A percentile compares a stretch with the other conserved stretches of the same genome.
Conservation (phyloP, 2,797 vertebrate species). For the Oreochromis grahami region DNA sequence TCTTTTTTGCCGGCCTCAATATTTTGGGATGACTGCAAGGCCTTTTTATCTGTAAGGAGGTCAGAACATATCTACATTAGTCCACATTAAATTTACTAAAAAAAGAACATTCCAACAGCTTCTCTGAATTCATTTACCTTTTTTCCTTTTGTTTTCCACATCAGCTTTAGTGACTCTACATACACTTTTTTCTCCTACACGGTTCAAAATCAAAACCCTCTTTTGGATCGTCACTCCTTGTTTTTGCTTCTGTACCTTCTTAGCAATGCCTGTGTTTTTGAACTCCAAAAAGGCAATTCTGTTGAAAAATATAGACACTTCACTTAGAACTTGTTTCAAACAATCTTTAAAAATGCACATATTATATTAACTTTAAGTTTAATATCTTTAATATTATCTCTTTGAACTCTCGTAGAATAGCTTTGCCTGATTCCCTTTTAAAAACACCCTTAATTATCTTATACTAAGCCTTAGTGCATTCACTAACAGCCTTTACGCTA, state of each 20-base stretch:
- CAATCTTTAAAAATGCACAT: background rate
- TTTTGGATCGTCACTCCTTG: constrained; percentile 80
- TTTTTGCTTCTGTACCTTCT: constrained; percentile 76
- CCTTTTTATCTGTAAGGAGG: constrained; percentile 61
- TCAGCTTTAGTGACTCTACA: constrained; percentile 28
- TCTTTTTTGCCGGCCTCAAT: constrained; percentile 77
- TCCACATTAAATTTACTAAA: background rate
- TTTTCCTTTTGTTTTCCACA: background rate
- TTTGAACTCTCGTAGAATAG: background rate
- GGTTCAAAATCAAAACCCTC: constrained; percentile 78
- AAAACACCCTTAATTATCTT: background rate
- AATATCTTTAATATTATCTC: background rate
- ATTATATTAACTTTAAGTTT: background rate
- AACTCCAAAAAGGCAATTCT: constrained; percentile 94
- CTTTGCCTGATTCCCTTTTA: background rate
- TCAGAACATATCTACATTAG: background rate
- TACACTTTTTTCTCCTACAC: constrained; percentile 73
- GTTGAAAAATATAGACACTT: background rate
- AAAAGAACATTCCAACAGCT: background rate
- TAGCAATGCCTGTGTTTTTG: constrained; percentile 77
- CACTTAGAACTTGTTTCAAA: background rate
- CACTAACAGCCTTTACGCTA: background rate
- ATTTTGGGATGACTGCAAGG: constrained; percentile 77
- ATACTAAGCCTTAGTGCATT: background rate
- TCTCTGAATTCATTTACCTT: constrained; percentile 34